Conservation (phyloP, 2,113 vertebrate species). For the Myotis davidii region DNA sequence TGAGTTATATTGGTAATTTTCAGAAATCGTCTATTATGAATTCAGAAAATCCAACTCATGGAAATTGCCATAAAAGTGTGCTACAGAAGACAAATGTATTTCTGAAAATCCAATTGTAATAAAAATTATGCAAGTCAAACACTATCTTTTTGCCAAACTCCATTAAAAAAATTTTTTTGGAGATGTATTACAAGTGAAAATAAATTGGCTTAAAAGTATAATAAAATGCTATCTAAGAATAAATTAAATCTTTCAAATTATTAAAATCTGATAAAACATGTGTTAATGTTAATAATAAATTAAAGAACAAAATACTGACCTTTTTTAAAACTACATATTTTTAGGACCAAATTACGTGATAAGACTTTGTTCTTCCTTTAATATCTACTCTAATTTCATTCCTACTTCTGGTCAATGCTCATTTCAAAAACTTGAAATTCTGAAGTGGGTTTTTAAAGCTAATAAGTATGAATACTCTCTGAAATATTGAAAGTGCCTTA, state of each 20-base stretch:
- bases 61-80: conserved; percentile 22
- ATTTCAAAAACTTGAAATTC: neutral
- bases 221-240: conserved; percentile 26
- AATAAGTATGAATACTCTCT: neutral
- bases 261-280: neutral
- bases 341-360: neutral
- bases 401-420: neutral
- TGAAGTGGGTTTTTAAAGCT: neutral
- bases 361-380: neutral
- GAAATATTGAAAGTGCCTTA: neutral
- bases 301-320: conserved; percentile 36
- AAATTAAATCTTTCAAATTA: conserved; percentile 18
- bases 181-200: neutral
- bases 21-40: conserved; percentile 24
- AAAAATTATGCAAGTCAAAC: conserved; percentile 24
- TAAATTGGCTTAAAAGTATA: neutral
- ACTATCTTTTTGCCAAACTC: neutral
- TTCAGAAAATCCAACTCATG: neutral
- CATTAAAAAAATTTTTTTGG: neutral
- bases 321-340: conserved; percentile 36
- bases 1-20: conserved; percentile 35
- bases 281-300: conserved; percentile 4
- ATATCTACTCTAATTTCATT: neutral
- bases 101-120: conserved; percentile 26
- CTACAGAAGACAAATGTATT: conserved; percentile 1